Conservation (phyloP, 2,797 vertebrate genomes). For the Falco naumanni region DNA sequence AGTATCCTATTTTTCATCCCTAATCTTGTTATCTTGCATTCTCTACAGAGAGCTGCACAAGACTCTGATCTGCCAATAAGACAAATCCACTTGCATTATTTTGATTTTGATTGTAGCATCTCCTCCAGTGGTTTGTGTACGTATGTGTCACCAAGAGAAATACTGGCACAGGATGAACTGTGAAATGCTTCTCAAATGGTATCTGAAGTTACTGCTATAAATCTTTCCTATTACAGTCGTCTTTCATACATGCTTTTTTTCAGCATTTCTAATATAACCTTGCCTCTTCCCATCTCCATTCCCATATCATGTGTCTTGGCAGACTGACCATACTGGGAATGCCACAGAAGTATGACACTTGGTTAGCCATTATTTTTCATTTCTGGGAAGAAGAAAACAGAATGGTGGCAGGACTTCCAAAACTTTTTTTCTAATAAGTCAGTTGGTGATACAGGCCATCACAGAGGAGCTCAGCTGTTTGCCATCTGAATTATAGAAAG, state of each 20-base stretch:
- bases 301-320: background rate
- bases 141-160: background rate
- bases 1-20: slow-evolving; percentile 31
- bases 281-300: background rate
- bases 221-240: background rate
- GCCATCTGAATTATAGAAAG: background rate
- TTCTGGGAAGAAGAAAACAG: background rate
- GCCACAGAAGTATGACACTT: background rate
- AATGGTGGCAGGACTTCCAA: background rate
- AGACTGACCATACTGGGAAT: background rate
- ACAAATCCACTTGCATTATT: background rate
- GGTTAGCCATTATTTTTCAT: background rate
- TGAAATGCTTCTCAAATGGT: background rate
- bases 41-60: background rate
- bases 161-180: background rate
- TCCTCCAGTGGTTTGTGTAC: background rate
- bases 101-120: background rate
- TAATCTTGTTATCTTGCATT: slow-evolving; percentile 29
- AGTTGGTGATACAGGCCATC: background rate
- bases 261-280: background rate
- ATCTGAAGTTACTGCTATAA: background rate
- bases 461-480: background rate
- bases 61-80: slow-evolving; percentile 8
- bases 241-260: background rate
- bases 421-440: background rate